Conservation (phyloP, 1,140 invertebrate genomes). For the Nephila pilipes region DNA sequence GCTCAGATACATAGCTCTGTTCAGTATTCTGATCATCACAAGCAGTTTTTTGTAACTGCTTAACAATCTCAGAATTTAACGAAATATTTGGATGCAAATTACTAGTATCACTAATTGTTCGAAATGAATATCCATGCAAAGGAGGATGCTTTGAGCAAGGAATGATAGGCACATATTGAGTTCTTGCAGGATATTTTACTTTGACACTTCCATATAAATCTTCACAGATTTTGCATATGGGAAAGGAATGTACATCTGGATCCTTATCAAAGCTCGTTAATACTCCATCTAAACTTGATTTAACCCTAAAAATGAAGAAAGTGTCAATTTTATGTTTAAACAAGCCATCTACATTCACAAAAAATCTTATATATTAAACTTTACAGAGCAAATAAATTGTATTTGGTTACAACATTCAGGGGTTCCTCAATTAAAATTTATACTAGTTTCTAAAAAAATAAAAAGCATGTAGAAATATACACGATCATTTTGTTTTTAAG, state of each 20-base stretch:
- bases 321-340: too few species aligned
- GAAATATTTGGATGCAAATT: slow-evolving; percentile 30
- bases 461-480: too few species aligned
- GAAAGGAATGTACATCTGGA: slow-evolving; percentile 65
- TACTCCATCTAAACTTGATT: slow-evolving; percentile 1
- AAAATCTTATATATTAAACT: too few species aligned
- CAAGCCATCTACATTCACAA: too few species aligned
- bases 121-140: neutral
- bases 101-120: neutral
- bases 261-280: slow-evolving; percentile 35
- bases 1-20: neutral
- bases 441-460: too few species aligned
- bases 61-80: slow-evolving; percentile 26
- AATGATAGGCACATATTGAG: slow-evolving; percentile 62
- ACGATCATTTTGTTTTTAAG: too few species aligned
- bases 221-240: slow-evolving; percentile 47
- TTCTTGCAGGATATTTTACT: slow-evolving; percentile 52
- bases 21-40: slow-evolving; percentile 12
- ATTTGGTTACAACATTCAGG: too few species aligned
- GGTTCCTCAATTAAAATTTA: too few species aligned
- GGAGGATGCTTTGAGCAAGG: slow-evolving; percentile 66
- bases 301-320: slow-evolving; percentile 47
- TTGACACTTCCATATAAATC: slow-evolving; percentile 58
- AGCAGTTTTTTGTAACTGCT: slow-evolving; percentile 37
- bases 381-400: too few species aligned